Percentiles rank a stretch among this genome's conserved stretches.
phyloP scores from a whole-genome alignment of 2,888 invertebrate genomes.

The Pammene fasciana region DNA sequence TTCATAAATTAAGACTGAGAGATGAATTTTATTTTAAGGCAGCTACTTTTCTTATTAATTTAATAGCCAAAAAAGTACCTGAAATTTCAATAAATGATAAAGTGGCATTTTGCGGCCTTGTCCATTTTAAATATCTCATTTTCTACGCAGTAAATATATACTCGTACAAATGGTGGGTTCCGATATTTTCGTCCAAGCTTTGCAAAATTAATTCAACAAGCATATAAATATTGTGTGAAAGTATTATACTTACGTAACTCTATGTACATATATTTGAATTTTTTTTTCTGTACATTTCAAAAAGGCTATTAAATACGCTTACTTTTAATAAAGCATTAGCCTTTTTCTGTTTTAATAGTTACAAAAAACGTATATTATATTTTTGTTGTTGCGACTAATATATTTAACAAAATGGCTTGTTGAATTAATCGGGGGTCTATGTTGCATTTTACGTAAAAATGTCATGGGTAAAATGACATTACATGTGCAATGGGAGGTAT shows the following conservation, averaged over 20 bases:
- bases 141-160: no score
- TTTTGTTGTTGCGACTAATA: no score
- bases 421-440: conserved; percentile 26
- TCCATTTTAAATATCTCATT: neutral
- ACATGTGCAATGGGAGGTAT: conserved; percentile 30
- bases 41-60: no score
- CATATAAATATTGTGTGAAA: neutral
- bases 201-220: conserved; percentile 32
- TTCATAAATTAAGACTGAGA: no score
- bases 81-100: no score
- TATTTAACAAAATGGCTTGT: conserved; percentile 12
- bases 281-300: neutral
- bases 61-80: no score
- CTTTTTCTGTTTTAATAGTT: neutral
- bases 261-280: neutral
- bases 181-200: conserved; percentile 35
- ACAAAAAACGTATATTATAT: no score
- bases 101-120: no score
- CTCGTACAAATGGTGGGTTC: neutral
- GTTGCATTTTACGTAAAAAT: conserved; percentile 29
- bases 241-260: neutral
- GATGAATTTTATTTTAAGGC: no score
- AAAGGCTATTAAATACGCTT: neutral
- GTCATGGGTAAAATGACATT: conserved; percentile 22
- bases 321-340: neutral